phyloP scores from a whole-genome alignment of 2,797 vertebrate genomes.

The Ataeniobius toweri region DNA sequence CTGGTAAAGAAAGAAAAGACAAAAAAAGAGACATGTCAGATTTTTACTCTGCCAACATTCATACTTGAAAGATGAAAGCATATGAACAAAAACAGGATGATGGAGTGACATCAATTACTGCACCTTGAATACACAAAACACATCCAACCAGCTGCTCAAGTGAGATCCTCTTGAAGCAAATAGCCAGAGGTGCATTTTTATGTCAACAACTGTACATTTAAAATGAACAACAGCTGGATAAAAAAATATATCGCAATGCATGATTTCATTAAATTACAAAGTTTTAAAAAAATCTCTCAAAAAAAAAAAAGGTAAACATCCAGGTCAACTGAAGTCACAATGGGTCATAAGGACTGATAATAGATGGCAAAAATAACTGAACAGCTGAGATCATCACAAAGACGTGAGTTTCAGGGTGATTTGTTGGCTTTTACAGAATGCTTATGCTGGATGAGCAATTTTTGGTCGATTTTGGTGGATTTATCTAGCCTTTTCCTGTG shows the following conservation, averaged over 20 bases:
- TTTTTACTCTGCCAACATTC: conserved; percentile 61
- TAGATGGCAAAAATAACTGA: background rate
- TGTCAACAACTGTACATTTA: background rate
- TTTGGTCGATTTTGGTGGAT: background rate
- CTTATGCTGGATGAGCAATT: background rate
- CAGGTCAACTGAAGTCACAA: background rate
- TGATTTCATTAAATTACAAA: background rate
- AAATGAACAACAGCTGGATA: background rate
- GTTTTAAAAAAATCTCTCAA: background rate
- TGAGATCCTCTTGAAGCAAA: background rate
- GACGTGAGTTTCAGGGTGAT: background rate
- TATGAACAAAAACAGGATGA: conserved; percentile 24
- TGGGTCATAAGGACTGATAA: background rate
- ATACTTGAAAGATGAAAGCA: conserved; percentile 45
- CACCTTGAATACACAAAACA: conserved; percentile 3
- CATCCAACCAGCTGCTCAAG: conserved; percentile 13
- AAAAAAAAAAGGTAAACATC: background rate
- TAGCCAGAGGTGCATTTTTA: background rate
- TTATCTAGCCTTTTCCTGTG: background rate
- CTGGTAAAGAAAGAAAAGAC: conserved; percentile 56
- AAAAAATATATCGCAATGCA: background rate
- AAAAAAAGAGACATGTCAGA: conserved; percentile 54
- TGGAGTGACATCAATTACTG: conserved; percentile 19
- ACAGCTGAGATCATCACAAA: background rate
- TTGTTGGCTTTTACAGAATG: too few species aligned